Evolutionary conservation across 2,113 vertebrate genomes (phyloP).

Genomic region (Heterochromis multidens): DNA sequence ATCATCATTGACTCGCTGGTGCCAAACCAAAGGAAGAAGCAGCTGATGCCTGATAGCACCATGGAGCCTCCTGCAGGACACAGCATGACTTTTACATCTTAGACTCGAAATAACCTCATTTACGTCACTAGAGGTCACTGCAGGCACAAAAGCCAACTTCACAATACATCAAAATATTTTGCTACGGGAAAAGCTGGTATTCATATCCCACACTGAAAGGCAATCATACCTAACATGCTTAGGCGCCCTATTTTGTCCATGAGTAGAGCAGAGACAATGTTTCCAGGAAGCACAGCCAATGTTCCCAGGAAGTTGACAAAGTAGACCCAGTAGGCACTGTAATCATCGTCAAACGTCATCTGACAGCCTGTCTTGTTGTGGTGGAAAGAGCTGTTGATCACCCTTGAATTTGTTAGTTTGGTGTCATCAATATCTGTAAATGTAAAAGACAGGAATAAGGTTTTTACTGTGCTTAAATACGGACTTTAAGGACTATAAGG

Average conservation of each 20-base stretch:
- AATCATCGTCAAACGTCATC: constrained; percentile 94
- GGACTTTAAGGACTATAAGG: no score
- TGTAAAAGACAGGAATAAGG: neutral
- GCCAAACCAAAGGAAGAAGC: constrained; percentile 98
- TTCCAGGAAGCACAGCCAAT: constrained; percentile 93
- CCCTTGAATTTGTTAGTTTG: constrained; percentile 85
- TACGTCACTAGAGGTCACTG: neutral
- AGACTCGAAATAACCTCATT: neutral
- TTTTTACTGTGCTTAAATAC: neutral
- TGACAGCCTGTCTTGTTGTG: constrained; percentile 94
- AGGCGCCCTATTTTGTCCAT: constrained; percentile 98
- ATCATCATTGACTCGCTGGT: constrained; percentile 99
- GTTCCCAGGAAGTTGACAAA: constrained; percentile 99
- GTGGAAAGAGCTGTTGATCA: constrained; percentile 88
- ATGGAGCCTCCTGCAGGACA: constrained; percentile 89
- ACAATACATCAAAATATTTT: neutral
- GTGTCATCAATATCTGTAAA: constrained; percentile 87
- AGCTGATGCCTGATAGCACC: constrained; percentile 98
- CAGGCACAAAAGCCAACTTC: neutral
- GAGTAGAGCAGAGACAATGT: constrained; percentile 95
- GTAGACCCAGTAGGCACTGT: constrained; percentile 99
- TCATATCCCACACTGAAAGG: neutral
- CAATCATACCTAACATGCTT: constrained; percentile 89
- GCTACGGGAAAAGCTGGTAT: neutral
- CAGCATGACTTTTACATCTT: neutral